Percentiles rank a stretch among this genome's conserved stretches.
Conservation (phyloP, 1,140 invertebrate species). For the Thaumatotibia leucotreta region DNA sequence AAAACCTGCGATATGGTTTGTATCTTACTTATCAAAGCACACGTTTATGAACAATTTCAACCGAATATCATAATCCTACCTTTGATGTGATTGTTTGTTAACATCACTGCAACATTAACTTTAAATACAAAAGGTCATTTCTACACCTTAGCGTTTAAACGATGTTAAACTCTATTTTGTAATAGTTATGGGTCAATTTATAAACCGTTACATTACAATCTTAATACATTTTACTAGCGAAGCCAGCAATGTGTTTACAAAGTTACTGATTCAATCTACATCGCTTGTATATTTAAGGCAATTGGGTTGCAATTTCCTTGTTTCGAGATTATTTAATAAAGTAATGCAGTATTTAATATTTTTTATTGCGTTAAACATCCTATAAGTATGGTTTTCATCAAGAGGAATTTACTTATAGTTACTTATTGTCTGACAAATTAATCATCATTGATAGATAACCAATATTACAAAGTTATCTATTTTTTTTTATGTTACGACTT, state of each 20-base stretch:
- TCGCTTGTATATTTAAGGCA: background rate
- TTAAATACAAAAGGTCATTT: background rate
- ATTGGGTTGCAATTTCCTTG: background rate
- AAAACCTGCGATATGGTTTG: slow-evolving; percentile 21
- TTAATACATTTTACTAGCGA: background rate
- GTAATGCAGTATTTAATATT: slow-evolving; percentile 28
- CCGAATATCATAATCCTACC: slow-evolving; percentile 44
- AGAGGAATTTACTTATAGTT: background rate
- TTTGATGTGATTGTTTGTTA: slow-evolving; percentile 38
- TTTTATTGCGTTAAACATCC: slow-evolving; percentile 38
- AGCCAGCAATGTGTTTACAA: background rate
- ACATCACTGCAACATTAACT: slow-evolving; percentile 4
- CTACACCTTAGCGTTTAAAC: background rate
- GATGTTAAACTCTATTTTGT: background rate
- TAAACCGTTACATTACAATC: background rate
- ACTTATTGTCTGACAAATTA: too few relatives aligned
- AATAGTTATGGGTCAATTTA: background rate
- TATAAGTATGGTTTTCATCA: slow-evolving; percentile 14
- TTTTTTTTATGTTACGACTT: too few relatives aligned
- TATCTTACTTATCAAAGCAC: slow-evolving; percentile 24
- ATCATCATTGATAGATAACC: too few relatives aligned
- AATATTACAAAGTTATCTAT: too few relatives aligned
- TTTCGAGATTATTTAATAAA: background rate
- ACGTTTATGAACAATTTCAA: slow-evolving; percentile 26
- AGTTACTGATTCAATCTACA: background rate